These are phyloP conservation scores for Conistra vaccinii DNA, from an alignment of 2,888 invertebrate genomes.

Conservation along the genomic window DNA sequence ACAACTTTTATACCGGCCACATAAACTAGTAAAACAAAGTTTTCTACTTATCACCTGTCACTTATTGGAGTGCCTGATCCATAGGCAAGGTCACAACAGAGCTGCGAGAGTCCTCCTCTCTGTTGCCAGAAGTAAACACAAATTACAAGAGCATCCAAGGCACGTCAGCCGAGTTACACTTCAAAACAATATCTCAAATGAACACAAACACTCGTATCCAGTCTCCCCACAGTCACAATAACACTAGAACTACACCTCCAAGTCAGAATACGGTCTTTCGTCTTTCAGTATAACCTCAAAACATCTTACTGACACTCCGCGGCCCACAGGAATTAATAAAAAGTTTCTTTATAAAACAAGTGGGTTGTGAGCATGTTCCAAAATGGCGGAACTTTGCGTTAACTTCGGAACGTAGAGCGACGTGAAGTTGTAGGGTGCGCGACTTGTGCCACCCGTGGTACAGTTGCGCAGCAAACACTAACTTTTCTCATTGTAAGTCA, in stretches of 20 bases:
- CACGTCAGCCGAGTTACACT: slow-evolving; percentile 86
- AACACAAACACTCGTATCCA: slow-evolving; percentile 81
- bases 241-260: slow-evolving; percentile 76
- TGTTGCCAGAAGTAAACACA: slow-evolving; percentile 88
- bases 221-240: slow-evolving; percentile 74
- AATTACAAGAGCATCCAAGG: slow-evolving; percentile 86
- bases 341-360: slow-evolving; percentile 92
- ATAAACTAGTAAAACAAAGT: slow-evolving; percentile 84
- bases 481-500: slow-evolving; percentile 86
- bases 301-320: slow-evolving; percentile 91
- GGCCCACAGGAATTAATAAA: slow-evolving; percentile 91
- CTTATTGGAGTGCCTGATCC: slow-evolving; percentile 76
- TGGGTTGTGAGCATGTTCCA: slow-evolving; percentile 91
- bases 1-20: slow-evolving; percentile 81
- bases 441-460: slow-evolving; percentile 80
- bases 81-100: slow-evolving; percentile 81
- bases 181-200: slow-evolving; percentile 87
- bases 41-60: slow-evolving; percentile 78
- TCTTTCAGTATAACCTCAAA: slow-evolving; percentile 89
- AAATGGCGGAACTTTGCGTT: slow-evolving; percentile 91
- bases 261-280: slow-evolving; percentile 85
- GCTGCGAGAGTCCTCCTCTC: slow-evolving; percentile 80
- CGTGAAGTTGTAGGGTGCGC: slow-evolving; percentile 90
- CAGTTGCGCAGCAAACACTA: slow-evolving; percentile 84
- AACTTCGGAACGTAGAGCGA: slow-evolving; percentile 91